Base-by-base conservation (phyloP, 2,113 vertebrate genomes). In the Nothocercus nigrocapillus region DNA sequence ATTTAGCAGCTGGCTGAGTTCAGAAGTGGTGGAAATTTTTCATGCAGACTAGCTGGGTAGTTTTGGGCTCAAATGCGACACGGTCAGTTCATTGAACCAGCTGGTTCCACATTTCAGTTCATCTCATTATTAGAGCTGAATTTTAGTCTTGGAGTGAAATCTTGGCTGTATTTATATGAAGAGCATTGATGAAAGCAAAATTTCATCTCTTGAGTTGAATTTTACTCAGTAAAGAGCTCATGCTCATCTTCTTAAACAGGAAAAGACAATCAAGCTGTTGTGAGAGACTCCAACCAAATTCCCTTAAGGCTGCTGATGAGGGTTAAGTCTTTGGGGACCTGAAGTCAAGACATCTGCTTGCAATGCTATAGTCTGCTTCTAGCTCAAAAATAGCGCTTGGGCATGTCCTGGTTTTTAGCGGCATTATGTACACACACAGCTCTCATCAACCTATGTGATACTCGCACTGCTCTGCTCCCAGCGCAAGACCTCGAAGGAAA, bases 221-320 rank as follows among this genome's bases (percentile, higher is more conserved):
- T 91, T 93, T 83, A 19, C 27, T 30, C 76, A 93, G 85, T 56
- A n/a, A 72, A 11, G 64, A 64, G 51, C 80, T 95, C 80, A 88
- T 74, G 42, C 73, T 86, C 74, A 54, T 78, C 80, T 94, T 78
- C 58, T 28, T 68, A 93, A 90, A 96, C 56, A 92, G 38, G 72
- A 95, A 90, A 42, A 95, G 93, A 91, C 85, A 28, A 42, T 47
- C 77, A 92, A 92, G 56, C 73, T 90, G 69, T 22, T 75, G 69
- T 81, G 85, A 83, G 51, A 14, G 9, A 64, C 66, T 88, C 56
- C 74, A 69, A 75, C 38, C 85, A 72, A 72, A 42, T 54, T 78
- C 82, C 82, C 90, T 88, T 16, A 38, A 49, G 63, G 76, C 88
- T 90, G 38, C 85, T 90, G 79, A 74, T 82, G n/a, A 84, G 75